Evolutionary conservation across 2,797 vertebrate species (phyloP), one percentile per base, ranked within the genome.

Genomic region (Macropus fuliginosus): DNA sequence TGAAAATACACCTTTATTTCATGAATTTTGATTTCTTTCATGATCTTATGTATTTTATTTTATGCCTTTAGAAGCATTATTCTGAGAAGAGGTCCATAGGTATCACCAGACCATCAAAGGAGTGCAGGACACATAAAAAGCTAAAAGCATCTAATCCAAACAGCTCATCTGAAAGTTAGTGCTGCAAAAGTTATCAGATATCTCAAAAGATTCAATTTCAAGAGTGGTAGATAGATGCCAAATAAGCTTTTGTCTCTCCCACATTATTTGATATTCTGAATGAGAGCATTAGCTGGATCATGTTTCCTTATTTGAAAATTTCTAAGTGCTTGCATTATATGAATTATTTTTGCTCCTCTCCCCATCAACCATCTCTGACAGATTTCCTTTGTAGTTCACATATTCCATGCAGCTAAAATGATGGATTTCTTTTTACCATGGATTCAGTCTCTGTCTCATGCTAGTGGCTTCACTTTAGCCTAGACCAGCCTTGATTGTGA

Each of bases 391-490:
- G 31, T 95, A 74, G 94, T 96, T 97, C 91, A 97, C 16, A 18
- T 74, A 92, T 28, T 91, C 3, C 31, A 91, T 4, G 95, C 50
- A 34, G 28, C 1, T 94, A 94, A 98, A 95, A 89, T 57, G 54
- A 29, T 62, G 34, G 87, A 92, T 92, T 97, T 96, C 4, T 97
- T 97, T 96, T 94, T n/a, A 98, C 91, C 56, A 24, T 21, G 66
- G 8, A 59, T 92, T 92, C 91, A 34, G 55, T 97, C 56, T 97
- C 94, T 93, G 34, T 95, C 54, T 94, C 93, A 40, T 59, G 66
- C 92, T 59, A 94, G 21, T 92, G 8, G 95, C 94, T 96, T 90
- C 91, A 94, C 95, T 98, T 74, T 92, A 34, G 90, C 3, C 18
- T 89, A 94, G 56, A 96, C 13, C 95, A 56, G 0, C 29, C 21